Conservation (phyloP, 2,888 invertebrate genomes). For the Lasius fuliginosus region DNA sequence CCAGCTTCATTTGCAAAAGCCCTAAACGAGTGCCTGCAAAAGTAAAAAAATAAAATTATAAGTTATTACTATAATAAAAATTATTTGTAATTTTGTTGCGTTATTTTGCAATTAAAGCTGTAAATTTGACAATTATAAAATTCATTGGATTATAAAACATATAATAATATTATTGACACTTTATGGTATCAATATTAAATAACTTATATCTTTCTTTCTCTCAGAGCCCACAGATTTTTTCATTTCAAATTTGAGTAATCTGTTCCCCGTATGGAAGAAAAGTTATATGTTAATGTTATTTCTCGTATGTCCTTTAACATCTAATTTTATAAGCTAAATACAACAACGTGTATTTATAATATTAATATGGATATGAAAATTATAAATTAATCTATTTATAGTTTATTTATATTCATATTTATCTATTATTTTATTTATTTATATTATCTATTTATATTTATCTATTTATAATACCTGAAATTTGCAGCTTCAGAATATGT, state of each 20-base stretch:
- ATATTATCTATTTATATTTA: no score
- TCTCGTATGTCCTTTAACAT: no score
- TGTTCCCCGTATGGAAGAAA: no score
- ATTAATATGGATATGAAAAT: no score
- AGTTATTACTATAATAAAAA: neutral
- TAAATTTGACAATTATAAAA: neutral
- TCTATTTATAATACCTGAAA: no score
- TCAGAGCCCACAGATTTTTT: neutral
- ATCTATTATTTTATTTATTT: no score
- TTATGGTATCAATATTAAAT: neutral
- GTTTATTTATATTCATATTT: no score
- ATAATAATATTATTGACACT: neutral
- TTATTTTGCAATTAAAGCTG: neutral
- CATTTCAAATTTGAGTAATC: neutral
- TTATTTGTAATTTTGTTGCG: neutral
- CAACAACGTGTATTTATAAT: no score
- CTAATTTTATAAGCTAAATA: no score
- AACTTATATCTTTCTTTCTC: neutral
- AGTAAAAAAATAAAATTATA: neutral
- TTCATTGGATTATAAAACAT: neutral
- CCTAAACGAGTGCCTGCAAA: constrained; percentile 79
- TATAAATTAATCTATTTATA: no score
- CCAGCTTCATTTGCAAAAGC: constrained; percentile 79
- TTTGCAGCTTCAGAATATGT: no score
- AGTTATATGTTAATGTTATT: no score